These are phyloP conservation scores for Tautogolabrus adspersus DNA, from an alignment of 2,113 vertebrate species.

Conservation along the genomic window DNA sequence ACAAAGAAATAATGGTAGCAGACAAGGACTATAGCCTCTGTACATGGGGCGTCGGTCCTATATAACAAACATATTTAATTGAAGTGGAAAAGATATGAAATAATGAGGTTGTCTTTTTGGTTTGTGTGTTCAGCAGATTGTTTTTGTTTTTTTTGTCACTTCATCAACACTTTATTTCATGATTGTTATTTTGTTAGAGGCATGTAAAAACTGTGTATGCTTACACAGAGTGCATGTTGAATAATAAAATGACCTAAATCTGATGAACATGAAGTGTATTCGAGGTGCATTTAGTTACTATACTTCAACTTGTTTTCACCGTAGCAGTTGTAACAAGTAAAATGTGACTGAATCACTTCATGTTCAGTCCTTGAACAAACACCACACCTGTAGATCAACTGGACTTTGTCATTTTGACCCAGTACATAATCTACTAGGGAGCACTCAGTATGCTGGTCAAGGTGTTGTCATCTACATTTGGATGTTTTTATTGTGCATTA, in stretches of 20 bases:
- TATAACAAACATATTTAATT: no score
- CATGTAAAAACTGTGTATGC: not conserved
- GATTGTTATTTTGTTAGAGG: no score
- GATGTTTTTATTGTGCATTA: not conserved
- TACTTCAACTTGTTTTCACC: slow-evolving; percentile 1
- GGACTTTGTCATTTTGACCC: slow-evolving; percentile 60
- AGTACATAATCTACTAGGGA: slow-evolving; percentile 36
- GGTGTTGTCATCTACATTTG: slow-evolving; percentile 2
- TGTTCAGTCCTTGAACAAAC: slow-evolving; percentile 34
- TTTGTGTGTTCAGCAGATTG: no score
- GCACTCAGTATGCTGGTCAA: slow-evolving; percentile 12
- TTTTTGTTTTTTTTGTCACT: no score
- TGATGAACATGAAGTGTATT: not conserved
- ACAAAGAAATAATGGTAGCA: no score
- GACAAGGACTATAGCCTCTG: no score
- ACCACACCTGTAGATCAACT: slow-evolving; percentile 50
- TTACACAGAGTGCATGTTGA: no score
- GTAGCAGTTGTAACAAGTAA: slow-evolving; percentile 29
- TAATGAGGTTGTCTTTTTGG: no score
- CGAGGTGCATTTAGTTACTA: slow-evolving; percentile 12
- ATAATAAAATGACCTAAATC: no score
- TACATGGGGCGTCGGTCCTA: no score
- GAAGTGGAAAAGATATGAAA: no score
- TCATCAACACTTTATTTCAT: no score
- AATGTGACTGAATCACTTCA: slow-evolving; percentile 38